Conservation (phyloP, 2,113 vertebrate genomes). For the Cheilinus undulatus region DNA sequence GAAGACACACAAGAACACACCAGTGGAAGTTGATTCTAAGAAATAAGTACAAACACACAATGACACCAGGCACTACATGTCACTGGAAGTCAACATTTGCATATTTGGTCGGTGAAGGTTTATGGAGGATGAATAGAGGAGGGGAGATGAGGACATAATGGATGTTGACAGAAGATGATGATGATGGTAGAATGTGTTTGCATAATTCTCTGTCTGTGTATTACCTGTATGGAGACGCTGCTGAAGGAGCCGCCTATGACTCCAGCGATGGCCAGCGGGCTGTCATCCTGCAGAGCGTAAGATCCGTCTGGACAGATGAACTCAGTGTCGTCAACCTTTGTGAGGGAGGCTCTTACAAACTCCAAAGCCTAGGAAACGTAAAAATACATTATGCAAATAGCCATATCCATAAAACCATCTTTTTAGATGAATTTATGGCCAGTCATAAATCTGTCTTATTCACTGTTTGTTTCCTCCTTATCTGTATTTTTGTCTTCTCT, state of each 20-base stretch:
- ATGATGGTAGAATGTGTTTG: conserved; percentile 2
- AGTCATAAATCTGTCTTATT: too few species aligned
- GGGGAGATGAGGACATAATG: conserved; percentile 1
- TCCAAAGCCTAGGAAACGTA: conserved; percentile 86
- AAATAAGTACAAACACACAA: conserved; percentile 34
- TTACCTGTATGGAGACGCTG: conserved; percentile 99
- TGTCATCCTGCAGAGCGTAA: conserved; percentile 94
- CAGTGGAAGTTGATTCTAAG: conserved; percentile 53
- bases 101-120: conserved; percentile 34
- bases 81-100: conserved; percentile 20
- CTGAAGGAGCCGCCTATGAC: conserved; percentile 98
- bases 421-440: too few species aligned
- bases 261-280: conserved; percentile 92
- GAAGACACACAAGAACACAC: conserved; percentile 64
- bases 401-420: too few species aligned
- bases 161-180: too few species aligned
- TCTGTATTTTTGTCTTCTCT: too few species aligned
- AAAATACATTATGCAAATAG: neutral
- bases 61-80: neutral
- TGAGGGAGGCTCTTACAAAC: conserved; percentile 97
- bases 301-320: conserved; percentile 99
- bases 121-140: neutral
- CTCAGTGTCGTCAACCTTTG: conserved; percentile 98
- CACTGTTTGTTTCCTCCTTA: too few species aligned
- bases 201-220: neutral